These are phyloP conservation scores for pig (Sus scrofa) DNA, from an alignment of 2,113 vertebrate species.

Conservation along the genomic window T2T-Sscrofa CM000818.6:51510001-51510500, in stretches of 20 bases:
- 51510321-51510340: no score
- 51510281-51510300: not conserved
- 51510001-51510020: not conserved
- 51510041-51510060: not conserved
- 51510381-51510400: not conserved
- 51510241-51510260: not conserved
- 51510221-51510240: not conserved
- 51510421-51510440: not conserved
- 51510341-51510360: no score
- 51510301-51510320: not conserved
- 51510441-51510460: not conserved
- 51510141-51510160: not conserved
- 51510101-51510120: not conserved
- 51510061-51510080: not conserved
- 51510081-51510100: not conserved
- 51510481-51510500: not conserved
- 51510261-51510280: not conserved
- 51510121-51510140: not conserved
- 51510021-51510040: not conserved
- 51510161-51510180: not conserved
- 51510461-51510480: not conserved
- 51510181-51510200: not conserved
- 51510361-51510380: not conserved
- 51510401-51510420: not conserved
- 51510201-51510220: not conserved